Evolutionary conservation across 2,797 vertebrate species (phyloP).

Genomic region (Micropoecilia bifurca): DNA sequence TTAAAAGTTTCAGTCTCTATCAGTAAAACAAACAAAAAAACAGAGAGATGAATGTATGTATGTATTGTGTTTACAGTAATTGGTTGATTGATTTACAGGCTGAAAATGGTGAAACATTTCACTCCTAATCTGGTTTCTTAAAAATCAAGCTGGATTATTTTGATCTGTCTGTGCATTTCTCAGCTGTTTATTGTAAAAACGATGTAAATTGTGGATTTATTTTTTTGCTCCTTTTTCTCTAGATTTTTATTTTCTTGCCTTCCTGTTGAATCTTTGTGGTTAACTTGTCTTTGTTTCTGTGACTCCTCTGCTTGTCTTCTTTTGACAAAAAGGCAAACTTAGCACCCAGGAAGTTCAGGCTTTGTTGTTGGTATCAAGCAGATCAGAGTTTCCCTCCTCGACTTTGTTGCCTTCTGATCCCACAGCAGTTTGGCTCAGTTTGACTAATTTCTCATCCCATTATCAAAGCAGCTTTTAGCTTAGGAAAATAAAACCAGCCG

Average conservation of each 20-base stretch:
- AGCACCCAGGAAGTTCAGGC: conserved; percentile 15
- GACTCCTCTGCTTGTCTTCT: neutral
- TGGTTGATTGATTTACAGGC: neutral
- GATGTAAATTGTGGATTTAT: neutral
- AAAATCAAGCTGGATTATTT: neutral
- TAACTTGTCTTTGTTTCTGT: neutral
- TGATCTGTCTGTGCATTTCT: neutral
- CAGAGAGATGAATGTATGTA: neutral
- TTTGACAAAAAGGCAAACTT: conserved; percentile 13
- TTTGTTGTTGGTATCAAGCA: conserved; percentile 10
- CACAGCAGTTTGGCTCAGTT: conserved; percentile 30
- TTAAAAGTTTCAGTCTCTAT: neutral
- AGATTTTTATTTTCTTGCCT: neutral
- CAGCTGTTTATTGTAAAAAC: neutral
- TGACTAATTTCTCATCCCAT: neutral
- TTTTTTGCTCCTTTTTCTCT: neutral
- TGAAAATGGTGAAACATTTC: neutral
- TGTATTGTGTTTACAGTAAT: neutral
- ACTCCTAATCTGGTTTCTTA: neutral
- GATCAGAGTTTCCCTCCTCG: conserved; percentile 4
- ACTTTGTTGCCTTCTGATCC: conserved; percentile 25
- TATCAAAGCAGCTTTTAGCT: neutral
- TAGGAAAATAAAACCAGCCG: neutral
- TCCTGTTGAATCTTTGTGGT: neutral
- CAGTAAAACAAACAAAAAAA: neutral